Evolutionary conservation across 2,797 vertebrate genomes (phyloP).

Genomic region (Sebastes variabilis): DNA sequence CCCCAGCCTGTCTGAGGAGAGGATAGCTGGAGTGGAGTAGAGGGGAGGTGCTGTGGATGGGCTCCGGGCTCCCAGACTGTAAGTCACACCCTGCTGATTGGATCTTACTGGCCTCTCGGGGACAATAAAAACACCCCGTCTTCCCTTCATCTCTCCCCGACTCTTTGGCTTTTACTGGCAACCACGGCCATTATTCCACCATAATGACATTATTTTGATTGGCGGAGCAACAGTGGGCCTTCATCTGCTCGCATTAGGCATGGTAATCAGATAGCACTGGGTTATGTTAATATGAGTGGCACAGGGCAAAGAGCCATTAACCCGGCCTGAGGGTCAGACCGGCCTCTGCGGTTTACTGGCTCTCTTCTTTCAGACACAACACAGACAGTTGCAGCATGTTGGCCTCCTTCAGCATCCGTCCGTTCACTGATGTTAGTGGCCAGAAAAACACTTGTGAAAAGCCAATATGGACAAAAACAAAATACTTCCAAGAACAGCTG

Average conservation of each 20-base stretch:
- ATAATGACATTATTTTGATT: conserved; percentile 76
- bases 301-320: conserved; percentile 54
- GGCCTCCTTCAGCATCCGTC: neutral
- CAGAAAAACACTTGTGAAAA: neutral
- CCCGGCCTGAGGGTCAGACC: conserved; percentile 26
- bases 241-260: conserved; percentile 67
- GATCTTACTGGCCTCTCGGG: conserved; percentile 56
- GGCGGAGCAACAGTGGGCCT: conserved; percentile 57
- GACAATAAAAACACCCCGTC: conserved; percentile 59
- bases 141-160: conserved; percentile 25
- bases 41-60: conserved; percentile 39
- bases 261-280: conserved; percentile 62
- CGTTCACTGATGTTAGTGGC: neutral
- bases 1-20: conserved; percentile 44
- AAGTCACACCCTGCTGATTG: conserved; percentile 65
- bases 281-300: conserved; percentile 54
- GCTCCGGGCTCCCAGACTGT: conserved; percentile 46
- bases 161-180: conserved; percentile 46
- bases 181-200: conserved; percentile 54
- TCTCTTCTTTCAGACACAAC: conserved; percentile 8
- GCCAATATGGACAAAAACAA: neutral
- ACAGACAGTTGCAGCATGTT: neutral
- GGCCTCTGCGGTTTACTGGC: conserved; percentile 14
- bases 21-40: conserved; percentile 27
- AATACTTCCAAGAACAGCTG: neutral